A percentile compares a stretch with the other conserved stretches of the same genome.
Evolutionary conservation across 2,888 invertebrate species (phyloP).

Genomic region (Tromatobia lineatoria): DNA sequence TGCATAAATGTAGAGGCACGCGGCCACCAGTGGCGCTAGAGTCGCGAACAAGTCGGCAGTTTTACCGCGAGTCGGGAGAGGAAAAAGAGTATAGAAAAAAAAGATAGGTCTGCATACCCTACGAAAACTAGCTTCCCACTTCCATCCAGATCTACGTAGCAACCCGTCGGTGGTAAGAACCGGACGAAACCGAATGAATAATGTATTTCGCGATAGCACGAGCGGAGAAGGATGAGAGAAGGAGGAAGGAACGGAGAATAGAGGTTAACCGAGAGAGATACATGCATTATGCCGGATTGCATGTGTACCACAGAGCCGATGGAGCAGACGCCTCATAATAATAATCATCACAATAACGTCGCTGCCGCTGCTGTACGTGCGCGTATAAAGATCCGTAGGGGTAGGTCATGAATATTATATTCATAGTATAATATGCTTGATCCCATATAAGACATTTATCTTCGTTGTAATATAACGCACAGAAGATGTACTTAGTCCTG

Average conservation of each 20-base stretch:
- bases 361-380: conserved; percentile 6
- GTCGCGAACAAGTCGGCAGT: conserved; percentile 67
- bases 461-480: conserved; percentile 2
- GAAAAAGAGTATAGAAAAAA: conserved; percentile 61
- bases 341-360: conserved; percentile 41
- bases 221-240: conserved; percentile 59
- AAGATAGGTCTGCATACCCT: background rate
- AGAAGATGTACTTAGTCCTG: background rate
- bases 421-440: conserved; percentile 15
- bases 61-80: conserved; percentile 36
- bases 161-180: conserved; percentile 74
- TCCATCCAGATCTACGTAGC: conserved; percentile 39
- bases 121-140: conserved; percentile 5
- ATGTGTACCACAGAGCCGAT: conserved; percentile 58
- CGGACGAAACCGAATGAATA: conserved; percentile 82
- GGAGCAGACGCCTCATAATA: conserved; percentile 56
- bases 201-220: conserved; percentile 79
- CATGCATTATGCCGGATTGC: conserved; percentile 80
- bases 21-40: conserved; percentile 48
- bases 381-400: conserved; percentile 21
- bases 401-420: conserved; percentile 27
- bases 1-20: conserved; percentile 78
- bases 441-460: conserved; percentile 31
- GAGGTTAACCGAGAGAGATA: conserved; percentile 42
- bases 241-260: conserved; percentile 51